A percentile compares a stretch with the other conserved stretches of the same genome.
These are phyloP conservation scores for Eupeodes luniger DNA, from an alignment of 2,888 invertebrate genomes.

Conservation along the genomic window DNA sequence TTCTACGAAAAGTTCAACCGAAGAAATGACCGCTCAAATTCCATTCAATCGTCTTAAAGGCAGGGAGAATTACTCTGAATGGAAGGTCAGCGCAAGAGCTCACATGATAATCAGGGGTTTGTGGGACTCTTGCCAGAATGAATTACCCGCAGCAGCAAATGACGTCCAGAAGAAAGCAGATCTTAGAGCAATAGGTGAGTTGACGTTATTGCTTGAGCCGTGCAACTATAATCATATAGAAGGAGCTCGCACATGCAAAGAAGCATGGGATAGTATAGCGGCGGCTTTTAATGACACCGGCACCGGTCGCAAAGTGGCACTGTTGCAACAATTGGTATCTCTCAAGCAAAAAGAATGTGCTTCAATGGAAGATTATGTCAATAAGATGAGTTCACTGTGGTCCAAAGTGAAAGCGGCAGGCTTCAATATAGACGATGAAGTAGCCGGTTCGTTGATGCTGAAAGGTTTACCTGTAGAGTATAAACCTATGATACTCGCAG, in stretches of 20 bases:
- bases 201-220: constrained; percentile 41
- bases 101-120: constrained; percentile 47
- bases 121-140: constrained; percentile 25
- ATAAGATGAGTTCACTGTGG: constrained; percentile 38
- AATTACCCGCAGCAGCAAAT: constrained; percentile 72
- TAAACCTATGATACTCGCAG: constrained; percentile 44
- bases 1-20: background rate
- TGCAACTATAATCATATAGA: constrained; percentile 25
- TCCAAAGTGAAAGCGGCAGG: constrained; percentile 32
- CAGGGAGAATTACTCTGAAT: constrained; percentile 44
- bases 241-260: background rate
- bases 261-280: constrained; percentile 28
- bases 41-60: constrained; percentile 39
- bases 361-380: constrained; percentile 42
- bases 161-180: constrained; percentile 76
- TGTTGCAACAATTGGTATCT: constrained; percentile 39
- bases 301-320: constrained; percentile 37
- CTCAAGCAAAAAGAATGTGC: constrained; percentile 29
- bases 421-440: constrained; percentile 41
- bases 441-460: constrained; percentile 55
- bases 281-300: constrained; percentile 32
- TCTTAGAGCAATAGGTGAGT: constrained; percentile 51
- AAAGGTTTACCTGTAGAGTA: constrained; percentile 49
- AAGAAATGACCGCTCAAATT: constrained; percentile 31
- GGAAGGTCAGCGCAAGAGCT: constrained; percentile 34